A percentile compares a stretch with the other conserved stretches of the same genome.
Evolutionary conservation across 2,113 vertebrate species (phyloP).

Genomic region (Planiliza haematocheilus): DNA sequence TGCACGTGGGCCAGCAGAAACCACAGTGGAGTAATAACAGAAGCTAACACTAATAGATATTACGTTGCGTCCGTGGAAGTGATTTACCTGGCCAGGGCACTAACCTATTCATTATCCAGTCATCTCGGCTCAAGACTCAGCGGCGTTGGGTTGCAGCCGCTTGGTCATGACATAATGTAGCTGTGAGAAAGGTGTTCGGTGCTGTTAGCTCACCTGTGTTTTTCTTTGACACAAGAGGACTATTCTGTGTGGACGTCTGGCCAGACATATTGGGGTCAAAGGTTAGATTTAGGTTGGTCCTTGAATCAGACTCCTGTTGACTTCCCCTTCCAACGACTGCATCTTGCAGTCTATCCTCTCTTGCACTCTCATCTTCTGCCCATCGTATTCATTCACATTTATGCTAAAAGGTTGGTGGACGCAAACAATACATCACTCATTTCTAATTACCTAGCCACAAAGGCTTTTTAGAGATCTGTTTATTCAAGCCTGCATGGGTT

Average conservation of each 20-base stretch:
- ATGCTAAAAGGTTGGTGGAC: no score
- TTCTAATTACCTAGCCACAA: no score
- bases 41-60: slow-evolving; percentile 67
- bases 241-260: slow-evolving; percentile 50
- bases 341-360: not conserved
- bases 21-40: slow-evolving; percentile 55
- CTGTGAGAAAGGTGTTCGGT: slow-evolving; percentile 33
- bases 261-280: slow-evolving; percentile 48
- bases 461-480: no score
- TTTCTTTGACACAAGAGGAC: slow-evolving; percentile 56
- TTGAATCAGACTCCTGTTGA: slow-evolving; percentile 23
- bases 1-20: slow-evolving; percentile 60
- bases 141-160: slow-evolving; percentile 49
- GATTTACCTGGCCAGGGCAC: slow-evolving; percentile 50
- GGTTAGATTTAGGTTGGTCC: slow-evolving; percentile 39
- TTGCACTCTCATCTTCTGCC: not conserved
- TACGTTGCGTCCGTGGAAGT: slow-evolving; percentile 51
- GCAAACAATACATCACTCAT: not conserved
- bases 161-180: slow-evolving; percentile 48
- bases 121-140: slow-evolving; percentile 31
- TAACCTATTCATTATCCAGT: slow-evolving; percentile 54
- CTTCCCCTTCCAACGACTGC: not conserved
- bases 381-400: not conserved
- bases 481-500: no score
- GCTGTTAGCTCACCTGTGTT: slow-evolving; percentile 69